Percentiles rank a stretch among this genome's conserved stretches.
These are phyloP conservation scores for Acanthaster planci DNA, from an alignment of 35 echinoderm and acorn worm genomes.

Conservation along the genomic window DNA sequence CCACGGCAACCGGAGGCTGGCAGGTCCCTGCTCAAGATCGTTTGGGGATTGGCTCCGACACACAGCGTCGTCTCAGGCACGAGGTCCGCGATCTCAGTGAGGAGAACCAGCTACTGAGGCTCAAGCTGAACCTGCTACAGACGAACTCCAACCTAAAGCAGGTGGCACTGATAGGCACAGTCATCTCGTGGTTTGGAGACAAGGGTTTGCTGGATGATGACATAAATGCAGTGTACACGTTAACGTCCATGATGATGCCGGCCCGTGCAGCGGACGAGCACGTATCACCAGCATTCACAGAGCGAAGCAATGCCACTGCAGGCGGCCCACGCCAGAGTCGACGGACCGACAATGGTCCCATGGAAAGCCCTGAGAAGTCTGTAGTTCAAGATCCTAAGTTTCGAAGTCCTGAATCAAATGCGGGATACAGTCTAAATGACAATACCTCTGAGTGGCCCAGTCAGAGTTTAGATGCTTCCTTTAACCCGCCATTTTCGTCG, in stretches of 20 bases:
- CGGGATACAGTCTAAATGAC: neutral
- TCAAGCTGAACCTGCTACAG: constrained; percentile 37
- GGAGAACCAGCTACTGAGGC: constrained; percentile 42
- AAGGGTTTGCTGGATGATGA: neutral
- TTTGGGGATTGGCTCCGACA: neutral
- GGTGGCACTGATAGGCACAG: constrained; percentile 13
- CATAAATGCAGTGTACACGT: neutral
- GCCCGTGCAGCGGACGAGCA: neutral
- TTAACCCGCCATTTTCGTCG: neutral
- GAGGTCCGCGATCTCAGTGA: constrained; percentile 12
- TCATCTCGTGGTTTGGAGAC: constrained; percentile 45
- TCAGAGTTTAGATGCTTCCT: neutral
- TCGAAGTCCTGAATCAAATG: neutral
- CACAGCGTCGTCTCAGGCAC: neutral
- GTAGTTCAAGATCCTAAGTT: too few relatives aligned
- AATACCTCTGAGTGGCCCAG: neutral
- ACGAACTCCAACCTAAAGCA: constrained; percentile 46
- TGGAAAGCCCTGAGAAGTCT: neutral
- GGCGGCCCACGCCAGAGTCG: neutral
- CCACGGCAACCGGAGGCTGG: neutral
- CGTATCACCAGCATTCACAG: neutral
- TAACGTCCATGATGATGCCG: neutral
- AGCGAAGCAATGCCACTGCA: neutral
- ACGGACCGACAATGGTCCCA: neutral
- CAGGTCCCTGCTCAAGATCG: neutral